Evolutionary conservation across 2,888 invertebrate genomes (phyloP), one percentile per base, ranked within the genome.

Genomic region (Coremacera marginata): DNA sequence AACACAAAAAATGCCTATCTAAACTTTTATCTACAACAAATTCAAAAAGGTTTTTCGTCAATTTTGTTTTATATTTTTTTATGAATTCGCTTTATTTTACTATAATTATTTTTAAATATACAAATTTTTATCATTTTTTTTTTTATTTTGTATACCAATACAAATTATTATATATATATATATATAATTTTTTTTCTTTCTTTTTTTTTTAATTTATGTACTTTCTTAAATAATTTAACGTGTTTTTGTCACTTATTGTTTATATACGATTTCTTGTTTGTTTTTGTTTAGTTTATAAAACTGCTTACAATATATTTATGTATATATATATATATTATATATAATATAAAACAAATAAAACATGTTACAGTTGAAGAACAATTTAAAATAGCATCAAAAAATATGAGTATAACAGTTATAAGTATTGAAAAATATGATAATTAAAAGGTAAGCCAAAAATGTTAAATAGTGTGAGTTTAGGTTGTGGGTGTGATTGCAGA

Each of bases 91-190:
- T 84, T 85, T 85, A 85, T 85, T 85, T 86, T 84, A 85, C 86
- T 86, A 86, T 86, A 68, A 76, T 81, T 86, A 84, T 84, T 86
- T 86, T 86, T 86, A 85, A 87, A 86, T 87, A 87, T 87, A 86
- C 87, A 86, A 86, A 87, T 85, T 84, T 83, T 82, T 81, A 75
- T 71, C 77, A 76, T 68, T 82, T 80, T 80, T 80, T n/a, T 71
- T 83, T 82, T 82, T 82, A 79, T 81, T 82, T 86, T 85, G 86
- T 86, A 86, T 71, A 86, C 83, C 82, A 82, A 85, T 85, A 86
- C 84, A 85, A 85, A 85, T 84, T 82, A 85, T 82, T 82, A 82
- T 72, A 19, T 80, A 71, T 78, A 70, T 71, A 86, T 80, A 68
- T 77, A 70, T 70, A 86, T 82, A 85, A 70, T 70, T 86, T 82